Percentiles rank a stretch among this genome's conserved stretches.
Conservation (phyloP, 2,797 vertebrate genomes). For the Philypnodon macrostomus region DNA sequence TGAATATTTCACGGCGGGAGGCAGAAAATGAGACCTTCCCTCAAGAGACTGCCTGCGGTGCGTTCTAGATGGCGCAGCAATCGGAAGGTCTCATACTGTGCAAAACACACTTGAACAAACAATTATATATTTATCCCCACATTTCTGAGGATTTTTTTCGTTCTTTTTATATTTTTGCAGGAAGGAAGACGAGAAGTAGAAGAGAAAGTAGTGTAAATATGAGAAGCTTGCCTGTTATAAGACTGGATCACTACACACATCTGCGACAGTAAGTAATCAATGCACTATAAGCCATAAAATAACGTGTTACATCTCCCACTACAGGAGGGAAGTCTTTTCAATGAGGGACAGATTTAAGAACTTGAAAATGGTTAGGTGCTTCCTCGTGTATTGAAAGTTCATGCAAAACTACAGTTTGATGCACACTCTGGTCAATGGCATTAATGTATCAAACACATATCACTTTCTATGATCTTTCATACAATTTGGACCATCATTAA, state of each 20-base stretch:
- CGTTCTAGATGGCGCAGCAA: conserved; percentile 77
- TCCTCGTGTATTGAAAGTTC: too few species aligned
- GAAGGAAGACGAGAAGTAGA: conserved; percentile 16
- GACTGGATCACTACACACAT: conserved; percentile 60
- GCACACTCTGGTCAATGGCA: too few species aligned
- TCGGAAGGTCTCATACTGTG: conserved; percentile 79
- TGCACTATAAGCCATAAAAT: conserved; percentile 72
- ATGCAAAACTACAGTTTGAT: too few species aligned
- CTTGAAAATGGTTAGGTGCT: too few species aligned
- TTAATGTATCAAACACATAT: too few species aligned
- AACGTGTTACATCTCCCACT: conserved; percentile 73
- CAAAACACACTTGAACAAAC: conserved; percentile 82
- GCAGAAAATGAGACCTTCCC: conserved; percentile 84
- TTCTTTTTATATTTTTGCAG: conserved; percentile 43
- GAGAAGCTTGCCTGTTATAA: conserved; percentile 50
- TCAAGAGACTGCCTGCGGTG: conserved; percentile 83
- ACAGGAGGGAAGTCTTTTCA: too few species aligned
- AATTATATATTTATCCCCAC: conserved; percentile 82
- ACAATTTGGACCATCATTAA: too few species aligned
- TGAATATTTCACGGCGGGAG: conserved; percentile 82
- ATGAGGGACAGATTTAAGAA: too few species aligned
- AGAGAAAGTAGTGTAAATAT: conserved; percentile 49
- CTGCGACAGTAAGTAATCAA: conserved; percentile 63
- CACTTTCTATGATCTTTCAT: too few species aligned
- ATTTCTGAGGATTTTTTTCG: conserved; percentile 69